These are phyloP conservation scores for Hassar affinis DNA, from an alignment of 2,113 vertebrate species.

Conservation along the genomic window DNA sequence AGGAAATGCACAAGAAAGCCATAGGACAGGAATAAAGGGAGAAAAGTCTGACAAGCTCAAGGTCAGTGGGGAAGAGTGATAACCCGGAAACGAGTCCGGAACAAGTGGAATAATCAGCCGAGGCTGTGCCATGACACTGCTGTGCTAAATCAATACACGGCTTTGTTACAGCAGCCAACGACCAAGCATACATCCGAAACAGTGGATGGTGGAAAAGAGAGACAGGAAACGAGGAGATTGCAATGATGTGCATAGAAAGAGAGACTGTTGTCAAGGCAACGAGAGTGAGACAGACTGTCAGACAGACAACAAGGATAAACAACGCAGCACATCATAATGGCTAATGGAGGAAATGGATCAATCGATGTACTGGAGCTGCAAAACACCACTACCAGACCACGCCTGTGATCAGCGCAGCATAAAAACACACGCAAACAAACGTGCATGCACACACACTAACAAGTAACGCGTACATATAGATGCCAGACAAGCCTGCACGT, in stretches of 20 bases:
- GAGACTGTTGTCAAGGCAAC: not conserved
- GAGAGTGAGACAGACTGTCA: not conserved
- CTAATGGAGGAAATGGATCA: conserved; percentile 24
- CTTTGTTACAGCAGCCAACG: conserved; percentile 41
- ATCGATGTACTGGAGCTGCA: not conserved
- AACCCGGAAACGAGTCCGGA: conserved; percentile 6
- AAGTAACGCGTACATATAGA: not conserved
- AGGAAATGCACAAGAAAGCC: not conserved
- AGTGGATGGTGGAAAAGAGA: not conserved
- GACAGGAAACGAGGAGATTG: conserved; percentile 2
- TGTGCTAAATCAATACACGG: conserved; percentile 43
- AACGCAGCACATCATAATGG: not conserved
- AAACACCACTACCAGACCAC: not conserved
- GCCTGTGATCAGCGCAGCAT: not conserved
- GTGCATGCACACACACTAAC: not conserved
- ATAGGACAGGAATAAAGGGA: not conserved
- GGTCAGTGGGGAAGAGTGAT: not conserved
- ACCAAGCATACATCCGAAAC: not conserved
- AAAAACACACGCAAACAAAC: not conserved
- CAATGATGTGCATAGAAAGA: not conserved
- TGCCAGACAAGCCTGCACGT: too few species aligned
- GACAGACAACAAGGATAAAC: conserved; percentile 49
- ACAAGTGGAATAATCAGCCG: not conserved
- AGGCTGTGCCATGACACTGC: conserved; percentile 27
- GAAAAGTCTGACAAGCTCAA: not conserved